phyloP scores from a whole-genome alignment of 2,797 vertebrate genomes.

The Coendou prehensilis region DNA sequence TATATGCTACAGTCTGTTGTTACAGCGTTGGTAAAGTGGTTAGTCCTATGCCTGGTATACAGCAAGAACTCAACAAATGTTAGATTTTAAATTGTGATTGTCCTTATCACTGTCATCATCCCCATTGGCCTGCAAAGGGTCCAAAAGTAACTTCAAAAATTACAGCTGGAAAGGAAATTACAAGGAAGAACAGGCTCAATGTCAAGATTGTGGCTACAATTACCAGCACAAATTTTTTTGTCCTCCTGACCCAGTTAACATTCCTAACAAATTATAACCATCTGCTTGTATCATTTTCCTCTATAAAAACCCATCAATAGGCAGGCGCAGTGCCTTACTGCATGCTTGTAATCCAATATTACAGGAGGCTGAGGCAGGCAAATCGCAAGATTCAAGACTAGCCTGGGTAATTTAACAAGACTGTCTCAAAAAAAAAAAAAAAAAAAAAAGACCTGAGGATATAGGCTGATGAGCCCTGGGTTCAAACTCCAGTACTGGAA shows the following conservation, averaged over 20 bases:
- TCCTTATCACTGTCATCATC: neutral
- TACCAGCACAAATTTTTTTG: constrained; percentile 5
- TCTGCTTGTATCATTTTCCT: neutral
- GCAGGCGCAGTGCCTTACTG: neutral
- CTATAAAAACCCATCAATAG: neutral
- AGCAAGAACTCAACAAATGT: neutral
- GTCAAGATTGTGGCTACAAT: neutral
- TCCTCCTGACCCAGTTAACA: neutral
- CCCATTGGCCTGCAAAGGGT: neutral
- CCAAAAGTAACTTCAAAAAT: neutral
- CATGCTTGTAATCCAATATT: neutral
- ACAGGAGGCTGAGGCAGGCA: neutral
- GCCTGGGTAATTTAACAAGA: neutral
- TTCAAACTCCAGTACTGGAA: neutral
- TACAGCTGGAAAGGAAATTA: constrained; percentile 24
- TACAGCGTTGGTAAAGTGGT: neutral
- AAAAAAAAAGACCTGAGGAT: neutral
- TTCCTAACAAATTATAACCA: constrained; percentile 41
- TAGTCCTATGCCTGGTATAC: neutral
- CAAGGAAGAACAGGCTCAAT: neutral
- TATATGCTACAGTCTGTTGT: neutral
- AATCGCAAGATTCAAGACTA: neutral
- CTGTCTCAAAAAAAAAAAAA: neutral
- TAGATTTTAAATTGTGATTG: neutral
- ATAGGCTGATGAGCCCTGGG: neutral